Evolutionary conservation across 1,140 invertebrate species (phyloP).

Genomic region (Drosophila nikananu): DNA sequence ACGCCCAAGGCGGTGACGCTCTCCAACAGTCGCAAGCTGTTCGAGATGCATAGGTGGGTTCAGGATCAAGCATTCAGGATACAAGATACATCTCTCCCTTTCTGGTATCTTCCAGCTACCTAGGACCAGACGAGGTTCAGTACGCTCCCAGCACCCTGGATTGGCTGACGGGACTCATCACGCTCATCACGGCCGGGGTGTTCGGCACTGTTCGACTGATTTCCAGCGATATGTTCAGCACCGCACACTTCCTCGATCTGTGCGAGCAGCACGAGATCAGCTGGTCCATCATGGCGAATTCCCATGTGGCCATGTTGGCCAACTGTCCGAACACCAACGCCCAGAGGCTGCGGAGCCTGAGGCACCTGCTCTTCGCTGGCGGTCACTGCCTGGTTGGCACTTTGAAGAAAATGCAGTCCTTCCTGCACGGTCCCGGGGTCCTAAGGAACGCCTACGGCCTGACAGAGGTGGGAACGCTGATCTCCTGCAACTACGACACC

Average conservation of each 20-base stretch:
- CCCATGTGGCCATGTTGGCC: constrained; percentile 72
- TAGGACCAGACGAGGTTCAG: constrained; percentile 65
- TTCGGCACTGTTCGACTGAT: constrained; percentile 72
- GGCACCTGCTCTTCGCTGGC: constrained; percentile 65
- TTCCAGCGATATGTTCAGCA: constrained; percentile 63
- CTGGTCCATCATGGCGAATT: constrained; percentile 68
- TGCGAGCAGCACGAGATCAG: constrained; percentile 70
- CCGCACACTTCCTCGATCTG: constrained; percentile 63
- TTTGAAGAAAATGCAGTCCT: constrained; percentile 68
- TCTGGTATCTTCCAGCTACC: constrained; percentile 45
- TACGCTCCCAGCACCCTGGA: constrained; percentile 80
- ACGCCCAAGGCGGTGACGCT: constrained; percentile 92
- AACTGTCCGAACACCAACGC: constrained; percentile 41
- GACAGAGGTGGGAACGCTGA: constrained; percentile 57
- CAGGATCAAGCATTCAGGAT: too few species aligned
- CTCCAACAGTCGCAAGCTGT: constrained; percentile 86
- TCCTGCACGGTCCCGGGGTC: constrained; percentile 59
- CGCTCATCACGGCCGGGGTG: constrained; percentile 63
- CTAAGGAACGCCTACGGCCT: constrained; percentile 66
- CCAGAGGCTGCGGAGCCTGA: constrained; percentile 56
- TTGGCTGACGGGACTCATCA: constrained; percentile 73
- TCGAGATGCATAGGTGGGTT: constrained; percentile 58
- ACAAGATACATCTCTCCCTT: background rate
- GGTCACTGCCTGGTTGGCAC: constrained; percentile 72
- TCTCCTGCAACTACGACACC: constrained; percentile 52